Evolutionary conservation across 2,113 vertebrate species (phyloP).

Genomic region (Corythoichthys haematopterus): DNA sequence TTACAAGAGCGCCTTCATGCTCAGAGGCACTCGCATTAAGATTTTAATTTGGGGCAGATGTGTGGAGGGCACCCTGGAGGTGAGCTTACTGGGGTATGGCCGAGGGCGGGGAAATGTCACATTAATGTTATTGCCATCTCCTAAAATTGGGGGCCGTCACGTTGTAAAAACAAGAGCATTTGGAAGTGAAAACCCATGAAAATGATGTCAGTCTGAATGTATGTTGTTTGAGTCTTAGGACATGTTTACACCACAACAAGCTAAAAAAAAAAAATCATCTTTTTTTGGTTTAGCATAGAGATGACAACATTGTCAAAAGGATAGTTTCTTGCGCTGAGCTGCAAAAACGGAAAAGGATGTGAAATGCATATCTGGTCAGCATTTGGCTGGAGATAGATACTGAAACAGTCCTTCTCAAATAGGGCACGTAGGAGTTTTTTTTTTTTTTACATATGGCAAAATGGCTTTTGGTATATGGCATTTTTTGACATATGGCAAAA

Average conservation of each 20-base stretch:
- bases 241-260: neutral
- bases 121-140: neutral
- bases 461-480: too few relatives aligned
- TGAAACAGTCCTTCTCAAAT: too few relatives aligned
- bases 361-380: neutral
- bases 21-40: slow-evolving; percentile 18
- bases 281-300: neutral
- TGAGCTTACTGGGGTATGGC: neutral
- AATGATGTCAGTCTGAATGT: neutral
- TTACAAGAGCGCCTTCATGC: slow-evolving; percentile 8
- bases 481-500: too few relatives aligned
- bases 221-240: neutral
- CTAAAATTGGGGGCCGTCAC: neutral
- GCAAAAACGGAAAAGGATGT: neutral
- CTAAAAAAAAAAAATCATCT: too few relatives aligned
- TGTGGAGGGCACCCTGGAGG: neutral
- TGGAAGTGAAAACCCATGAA: neutral
- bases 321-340: neutral
- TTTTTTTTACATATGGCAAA: too few relatives aligned
- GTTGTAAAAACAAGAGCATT: neutral
- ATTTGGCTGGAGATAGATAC: neutral
- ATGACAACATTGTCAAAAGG: neutral
- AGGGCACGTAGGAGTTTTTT: too few relatives aligned
- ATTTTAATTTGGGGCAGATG: slow-evolving; percentile 22
- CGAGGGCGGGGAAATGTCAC: neutral